phyloP scores from a whole-genome alignment of 2,888 invertebrate species.

The Ophion slaviceki region DNA sequence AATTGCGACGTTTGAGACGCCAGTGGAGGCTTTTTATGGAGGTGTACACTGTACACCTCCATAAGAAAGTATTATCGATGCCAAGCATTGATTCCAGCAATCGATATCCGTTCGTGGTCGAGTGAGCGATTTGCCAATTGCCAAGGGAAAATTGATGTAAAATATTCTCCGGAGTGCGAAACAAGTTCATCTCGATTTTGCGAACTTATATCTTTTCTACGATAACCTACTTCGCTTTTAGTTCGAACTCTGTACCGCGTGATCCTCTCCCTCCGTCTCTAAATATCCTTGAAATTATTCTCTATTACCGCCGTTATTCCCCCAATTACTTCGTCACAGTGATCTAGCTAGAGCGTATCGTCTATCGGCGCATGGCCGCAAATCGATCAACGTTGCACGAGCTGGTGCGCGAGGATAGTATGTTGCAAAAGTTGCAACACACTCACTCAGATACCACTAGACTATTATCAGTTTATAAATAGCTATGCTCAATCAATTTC shows the following conservation, averaged over 20 bases:
- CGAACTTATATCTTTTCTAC: slow-evolving; percentile 16
- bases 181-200: slow-evolving; percentile 18
- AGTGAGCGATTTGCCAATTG: neutral
- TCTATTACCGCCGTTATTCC: slow-evolving; percentile 50
- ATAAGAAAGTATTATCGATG: no score
- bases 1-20: no score
- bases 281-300: slow-evolving; percentile 64
- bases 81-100: no score
- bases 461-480: neutral
- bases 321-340: slow-evolving; percentile 48
- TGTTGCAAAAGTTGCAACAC: slow-evolving; percentile 18
- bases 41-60: no score
- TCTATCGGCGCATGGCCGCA: slow-evolving; percentile 21
- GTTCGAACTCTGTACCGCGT: slow-evolving; percentile 54
- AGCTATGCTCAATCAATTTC: neutral
- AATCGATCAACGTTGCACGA: slow-evolving; percentile 35
- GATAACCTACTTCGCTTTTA: slow-evolving; percentile 49
- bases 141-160: neutral
- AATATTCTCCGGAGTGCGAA: neutral
- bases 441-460: neutral
- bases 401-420: neutral
- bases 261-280: slow-evolving; percentile 35
- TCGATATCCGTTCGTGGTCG: no score
- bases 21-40: no score
- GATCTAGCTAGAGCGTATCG: slow-evolving; percentile 39